Percentiles rank a stretch among this genome's conserved stretches.
These are phyloP conservation scores for Drosophila melanosoma DNA, from an alignment of 2,888 invertebrate species.

Conservation along the genomic window DNA sequence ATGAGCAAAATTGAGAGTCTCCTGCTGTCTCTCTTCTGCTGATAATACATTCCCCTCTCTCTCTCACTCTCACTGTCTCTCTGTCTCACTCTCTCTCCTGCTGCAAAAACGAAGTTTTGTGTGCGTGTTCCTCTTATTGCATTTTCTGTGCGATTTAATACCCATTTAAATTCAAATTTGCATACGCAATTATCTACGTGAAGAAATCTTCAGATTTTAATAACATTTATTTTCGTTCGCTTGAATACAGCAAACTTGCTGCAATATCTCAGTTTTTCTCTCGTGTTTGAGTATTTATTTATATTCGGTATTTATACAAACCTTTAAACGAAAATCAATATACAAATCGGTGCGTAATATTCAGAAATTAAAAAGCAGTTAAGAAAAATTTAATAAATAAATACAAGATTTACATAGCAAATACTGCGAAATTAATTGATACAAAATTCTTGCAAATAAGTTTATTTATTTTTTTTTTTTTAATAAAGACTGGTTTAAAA, in stretches of 20 bases:
- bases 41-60: neutral
- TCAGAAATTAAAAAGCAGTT: neutral
- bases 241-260: constrained; percentile 11
- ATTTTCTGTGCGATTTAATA: constrained; percentile 77
- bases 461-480: neutral
- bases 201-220: constrained; percentile 74
- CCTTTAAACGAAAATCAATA: neutral
- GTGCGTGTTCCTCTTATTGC: constrained; percentile 36
- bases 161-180: constrained; percentile 76
- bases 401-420: neutral
- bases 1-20: constrained; percentile 22
- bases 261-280: constrained; percentile 4
- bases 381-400: neutral
- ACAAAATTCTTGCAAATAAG: neutral
- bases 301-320: neutral
- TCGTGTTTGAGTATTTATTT: constrained; percentile 5
- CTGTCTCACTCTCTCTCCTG: neutral
- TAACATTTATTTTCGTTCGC: constrained; percentile 56
- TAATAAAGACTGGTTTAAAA: neutral
- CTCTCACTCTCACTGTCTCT: neutral
- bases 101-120: neutral
- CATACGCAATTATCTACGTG: constrained; percentile 72
- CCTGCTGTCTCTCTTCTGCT: neutral
- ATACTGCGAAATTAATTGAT: neutral
- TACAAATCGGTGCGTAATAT: neutral